Evolutionary conservation across 2,797 vertebrate species (phyloP).

Genomic region (Denticeps clupeoides): DNA sequence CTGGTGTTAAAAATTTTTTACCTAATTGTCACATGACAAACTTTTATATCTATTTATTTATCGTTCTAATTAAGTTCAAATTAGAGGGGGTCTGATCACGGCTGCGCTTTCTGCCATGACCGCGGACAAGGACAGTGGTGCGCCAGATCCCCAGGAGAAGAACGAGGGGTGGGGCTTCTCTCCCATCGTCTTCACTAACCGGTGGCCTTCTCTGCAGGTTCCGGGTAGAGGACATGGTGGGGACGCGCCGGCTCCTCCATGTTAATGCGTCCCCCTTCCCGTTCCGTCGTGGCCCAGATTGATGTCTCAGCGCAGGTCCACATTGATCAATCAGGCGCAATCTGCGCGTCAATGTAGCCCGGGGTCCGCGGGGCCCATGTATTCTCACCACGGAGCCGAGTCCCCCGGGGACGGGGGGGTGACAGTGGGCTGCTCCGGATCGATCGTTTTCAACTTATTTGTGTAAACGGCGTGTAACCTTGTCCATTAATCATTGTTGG

Average conservation of each 20-base stretch:
- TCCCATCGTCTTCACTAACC: constrained; percentile 26
- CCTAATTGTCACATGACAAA: too few relatives aligned
- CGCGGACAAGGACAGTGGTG: too few relatives aligned
- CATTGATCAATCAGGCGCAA: constrained; percentile 67
- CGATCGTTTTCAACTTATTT: constrained; percentile 58
- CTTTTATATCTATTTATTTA: too few relatives aligned
- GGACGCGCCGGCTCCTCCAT: constrained; percentile 56
- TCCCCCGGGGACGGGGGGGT: constrained; percentile 50
- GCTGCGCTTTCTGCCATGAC: too few relatives aligned
- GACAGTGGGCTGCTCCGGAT: constrained; percentile 42
- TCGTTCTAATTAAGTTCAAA: too few relatives aligned
- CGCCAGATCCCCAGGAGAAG: neutral
- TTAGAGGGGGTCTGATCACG: too few relatives aligned
- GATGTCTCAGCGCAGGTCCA: constrained; percentile 59
- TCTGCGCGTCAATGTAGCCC: constrained; percentile 61
- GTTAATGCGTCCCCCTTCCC: constrained; percentile 54
- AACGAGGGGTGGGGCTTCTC: too few relatives aligned
- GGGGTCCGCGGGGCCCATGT: constrained; percentile 46
- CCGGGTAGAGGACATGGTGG: constrained; percentile 52
- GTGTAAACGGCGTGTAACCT: constrained; percentile 62
- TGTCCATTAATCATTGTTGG: constrained; percentile 47
- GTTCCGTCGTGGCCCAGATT: constrained; percentile 50
- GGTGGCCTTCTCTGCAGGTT: constrained; percentile 44
- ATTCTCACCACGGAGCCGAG: constrained; percentile 49
- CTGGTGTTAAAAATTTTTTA: too few relatives aligned